Evolutionary conservation across 2,888 invertebrate genomes (phyloP), one percentile per base, ranked within the genome.

Genomic region (Malachius bipustulatus): DNA sequence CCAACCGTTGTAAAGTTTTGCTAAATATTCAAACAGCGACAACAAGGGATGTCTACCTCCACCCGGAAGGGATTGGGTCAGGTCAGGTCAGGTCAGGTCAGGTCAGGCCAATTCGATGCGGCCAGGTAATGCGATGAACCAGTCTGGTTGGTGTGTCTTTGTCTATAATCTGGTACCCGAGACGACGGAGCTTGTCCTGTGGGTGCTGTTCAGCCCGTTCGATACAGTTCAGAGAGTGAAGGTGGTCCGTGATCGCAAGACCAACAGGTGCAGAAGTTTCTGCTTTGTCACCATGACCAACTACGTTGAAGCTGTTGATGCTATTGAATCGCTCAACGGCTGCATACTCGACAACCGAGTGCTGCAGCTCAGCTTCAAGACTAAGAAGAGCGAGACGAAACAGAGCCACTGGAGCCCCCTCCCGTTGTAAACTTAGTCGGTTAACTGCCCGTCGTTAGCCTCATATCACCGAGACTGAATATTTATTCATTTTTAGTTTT

Each of bases 281-380:
- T 94, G 93, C 50, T 94, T 94, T 65, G 93, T 96, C 50, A 93
- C 93, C 47, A 96, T 96, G 94, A 91, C 91, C 61, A 91, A 93
- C 66, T 94, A 96, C 62, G 93, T 94, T 57, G 94, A 96, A 66
- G 90, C 94, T 40, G 81, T 91, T 45, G 85, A 90, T 54, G 94
- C 96, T 51, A 94, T 94, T 59, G 89, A 91, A 67, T 89, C 89
- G 47, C 73, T 96, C 59, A 94, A 96, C 66, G 94, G 94, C 56
- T 93, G 91, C 68, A 87, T 89, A 54, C 73, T 96, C 57, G 90
- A 89, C 56, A 91, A 90, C 65, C 81, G 94, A 54, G 89, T 91
- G 54, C 76, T 94, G 60, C 94, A 94, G 73, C 93, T 96, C 69
- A 91, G 90, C 69, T 91, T 93, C 77, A 93, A 93, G 75, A 89